Base-by-base conservation (phyloP, 2,113 vertebrate species). In the Shinisaurus crocodilurus region DNA sequence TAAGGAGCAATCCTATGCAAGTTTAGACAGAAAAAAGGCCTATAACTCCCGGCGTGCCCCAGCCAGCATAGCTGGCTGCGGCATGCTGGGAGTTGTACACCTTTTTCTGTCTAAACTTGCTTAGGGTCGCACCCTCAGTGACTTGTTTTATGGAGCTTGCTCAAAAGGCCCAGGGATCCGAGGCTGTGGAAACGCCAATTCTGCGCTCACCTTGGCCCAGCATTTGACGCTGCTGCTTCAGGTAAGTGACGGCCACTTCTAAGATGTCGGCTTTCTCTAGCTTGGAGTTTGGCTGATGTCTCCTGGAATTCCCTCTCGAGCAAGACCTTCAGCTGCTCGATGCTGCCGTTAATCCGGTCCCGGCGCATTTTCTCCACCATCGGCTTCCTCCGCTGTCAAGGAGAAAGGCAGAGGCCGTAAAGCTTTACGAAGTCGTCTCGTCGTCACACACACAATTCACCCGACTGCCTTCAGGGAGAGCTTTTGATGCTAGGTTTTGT, bases 341-440 rank as follows among this genome's bases (percentile, higher is more conserved):
- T 98, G 96, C 97, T 97, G 94, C 91, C 96, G 95, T 98, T 98
- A 89, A 98, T 98, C 75, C 98, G 97, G 89, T 98, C 98, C 75
- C 98, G 93, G 63, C 98, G 98, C 98, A 98, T 98, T 88, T 99
- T 99, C 95, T 99, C 98, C 93, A 98, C 98, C 50, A 98, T 86
- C 0, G 98, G 98, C 92, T 98, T 99, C 92, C 98, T 98, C 91
- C 98, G 88, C 98, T 99, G 95, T 0, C 82, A 84, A 82, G 85
- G 3, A 48, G 83, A 80, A 9, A 6, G 77, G 70, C 83, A 69
- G 15, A 9, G 0, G 13, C 37, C 37, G 4, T 67, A 1, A 27
- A 43, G 37, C 10, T 29, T 32, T 40, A 7, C 3, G 15, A 6
- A 18, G 57, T 37, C 23, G 37, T 34, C n/a, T n/a, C n/a, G n/a